Base-by-base conservation (phyloP, 2,888 invertebrate genomes). In the Dascillus cervinus region DNA sequence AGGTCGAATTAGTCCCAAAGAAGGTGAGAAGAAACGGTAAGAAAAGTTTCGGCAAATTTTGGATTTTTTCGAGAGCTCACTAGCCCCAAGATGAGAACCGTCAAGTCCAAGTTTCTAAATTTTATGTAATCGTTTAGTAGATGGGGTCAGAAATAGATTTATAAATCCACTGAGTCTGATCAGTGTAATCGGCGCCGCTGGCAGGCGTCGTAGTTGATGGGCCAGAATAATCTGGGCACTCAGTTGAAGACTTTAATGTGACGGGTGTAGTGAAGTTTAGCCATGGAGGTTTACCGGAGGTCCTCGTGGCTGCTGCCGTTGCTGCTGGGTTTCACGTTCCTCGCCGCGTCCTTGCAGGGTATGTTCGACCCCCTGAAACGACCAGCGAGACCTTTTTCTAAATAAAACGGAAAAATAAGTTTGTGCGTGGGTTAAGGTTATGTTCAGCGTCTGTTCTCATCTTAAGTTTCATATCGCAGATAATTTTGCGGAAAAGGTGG, bases 341-440 rank as follows among this genome's bases (percentile, higher is more conserved):
- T 71, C 66, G 65, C 67, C 65, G 59, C 64, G 58, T 58, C 68
- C 67, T 70, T 71, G 67, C 70, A 70, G 63, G 70, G 72, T 72
- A 66, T 64, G 69, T 69, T 51, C 22, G 36, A 19, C 17, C 12
- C 5, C 25, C 11, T 17, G 11, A n/a, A n/a, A 14, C 30, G 13
- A 13, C 23, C 13, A 17, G 15, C n/a, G 14, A 11, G 10, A 15
- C 17, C 13, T 17, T 22, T 29, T 14, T 19, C 11, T 24, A 19
- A 12, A 26, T 21, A 13, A 13, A 27, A 28, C 28, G 17, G 3
- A 27, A 22, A 24, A 31, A 22, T n/a, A 1, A 27, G 20, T 28
- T 30, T 13, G 32, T 35, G 37, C 31, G 38, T 35, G 41, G 34
- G 38, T 37, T 31, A 15, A 29, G 29, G 37, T 40, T 33, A 30